phyloP scores from a whole-genome alignment of 2,888 invertebrate species.

The Conomelus anceps region DNA sequence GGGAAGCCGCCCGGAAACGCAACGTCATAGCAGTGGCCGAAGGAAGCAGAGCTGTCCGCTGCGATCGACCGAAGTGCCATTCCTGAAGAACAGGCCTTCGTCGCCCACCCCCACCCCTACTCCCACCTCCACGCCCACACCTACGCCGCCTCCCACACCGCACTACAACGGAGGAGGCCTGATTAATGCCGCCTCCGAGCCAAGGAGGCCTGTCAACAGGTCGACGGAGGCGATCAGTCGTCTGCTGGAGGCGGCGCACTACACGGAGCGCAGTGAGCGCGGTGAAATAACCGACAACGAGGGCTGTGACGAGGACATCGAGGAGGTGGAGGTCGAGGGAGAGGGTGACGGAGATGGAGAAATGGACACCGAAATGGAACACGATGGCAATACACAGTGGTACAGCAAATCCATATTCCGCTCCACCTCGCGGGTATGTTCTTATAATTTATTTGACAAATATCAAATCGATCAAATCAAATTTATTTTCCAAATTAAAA shows the following conservation, averaged over 20 bases:
- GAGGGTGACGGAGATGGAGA: conserved; percentile 18
- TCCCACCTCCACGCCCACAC: background rate
- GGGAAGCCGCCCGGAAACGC: background rate
- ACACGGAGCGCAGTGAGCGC: conserved; percentile 24
- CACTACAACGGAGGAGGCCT: background rate
- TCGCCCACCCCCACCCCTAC: background rate
- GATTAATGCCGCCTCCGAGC: conserved; percentile 7
- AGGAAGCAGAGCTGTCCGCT: conserved; percentile 77
- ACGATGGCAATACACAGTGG: conserved; percentile 13
- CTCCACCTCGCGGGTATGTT: conserved; percentile 4
- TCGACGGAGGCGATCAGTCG: conserved; percentile 28
- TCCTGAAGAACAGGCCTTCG: background rate
- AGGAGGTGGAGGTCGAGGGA: conserved; percentile 18
- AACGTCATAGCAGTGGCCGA: conserved; percentile 54
- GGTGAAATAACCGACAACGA: conserved; percentile 1
- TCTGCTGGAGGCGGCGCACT: conserved; percentile 38
- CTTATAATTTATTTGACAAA: background rate
- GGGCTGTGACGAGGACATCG: background rate
- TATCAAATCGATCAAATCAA: no score
- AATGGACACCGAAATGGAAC: background rate
- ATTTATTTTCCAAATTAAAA: no score
- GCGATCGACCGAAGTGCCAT: conserved; percentile 45
- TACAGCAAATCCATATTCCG: conserved; percentile 6
- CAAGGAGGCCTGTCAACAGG: background rate
- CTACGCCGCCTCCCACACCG: background rate